These are phyloP conservation scores for Barypeithes pellucidus DNA, from an alignment of 2,888 invertebrate species.

Conservation along the genomic window DNA sequence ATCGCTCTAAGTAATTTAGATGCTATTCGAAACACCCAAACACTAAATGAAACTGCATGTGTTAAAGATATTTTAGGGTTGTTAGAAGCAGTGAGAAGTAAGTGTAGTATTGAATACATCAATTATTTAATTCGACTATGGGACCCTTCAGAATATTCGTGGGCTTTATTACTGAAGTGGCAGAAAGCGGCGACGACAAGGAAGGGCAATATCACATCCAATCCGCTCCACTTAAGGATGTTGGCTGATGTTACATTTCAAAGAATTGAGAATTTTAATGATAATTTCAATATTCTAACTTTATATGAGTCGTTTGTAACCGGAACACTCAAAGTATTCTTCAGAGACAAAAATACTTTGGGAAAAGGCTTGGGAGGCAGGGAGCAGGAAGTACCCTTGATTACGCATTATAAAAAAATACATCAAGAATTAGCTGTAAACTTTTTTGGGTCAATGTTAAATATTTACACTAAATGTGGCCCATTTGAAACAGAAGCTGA, in stretches of 20 bases:
- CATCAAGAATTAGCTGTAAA: slow-evolving; percentile 12
- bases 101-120: neutral
- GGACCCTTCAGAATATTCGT: neutral
- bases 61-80: neutral
- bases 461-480: neutral
- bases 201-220: neutral
- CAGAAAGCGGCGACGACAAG: neutral
- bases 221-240: slow-evolving; percentile 8
- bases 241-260: slow-evolving; percentile 1
- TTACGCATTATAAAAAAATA: neutral
- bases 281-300: neutral
- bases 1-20: neutral
- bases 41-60: neutral
- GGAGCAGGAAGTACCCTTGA: neutral
- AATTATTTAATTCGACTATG: neutral
- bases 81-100: neutral
- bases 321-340: neutral
- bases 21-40: neutral
- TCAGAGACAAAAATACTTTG: slow-evolving; percentile 1
- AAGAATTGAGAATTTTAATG: neutral
- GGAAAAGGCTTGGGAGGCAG: neutral
- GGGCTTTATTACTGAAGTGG: neutral
- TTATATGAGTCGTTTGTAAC: neutral
- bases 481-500: neutral
- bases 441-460: neutral